Percentiles rank a stretch among this genome's conserved stretches.
phyloP scores from a whole-genome alignment of 2,888 invertebrate genomes.

The Drosophila bunnanda region DNA sequence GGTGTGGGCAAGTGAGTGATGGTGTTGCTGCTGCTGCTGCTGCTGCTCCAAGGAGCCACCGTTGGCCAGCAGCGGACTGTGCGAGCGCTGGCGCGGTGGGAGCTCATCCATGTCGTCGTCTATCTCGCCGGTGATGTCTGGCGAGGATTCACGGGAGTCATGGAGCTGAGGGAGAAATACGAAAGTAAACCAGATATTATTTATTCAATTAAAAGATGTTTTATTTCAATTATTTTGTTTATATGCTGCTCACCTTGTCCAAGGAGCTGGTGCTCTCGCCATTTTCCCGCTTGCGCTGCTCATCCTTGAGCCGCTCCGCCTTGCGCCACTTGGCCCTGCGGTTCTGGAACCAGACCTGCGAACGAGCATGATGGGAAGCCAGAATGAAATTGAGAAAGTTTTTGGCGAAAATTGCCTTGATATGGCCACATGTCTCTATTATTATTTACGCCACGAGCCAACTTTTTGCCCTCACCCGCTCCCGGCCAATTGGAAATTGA shows the following conservation, averaged over 20 bases:
- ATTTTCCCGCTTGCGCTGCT: conserved; percentile 93
- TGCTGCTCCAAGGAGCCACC: conserved; percentile 70
- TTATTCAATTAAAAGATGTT: background rate
- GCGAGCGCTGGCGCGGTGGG: conserved; percentile 78
- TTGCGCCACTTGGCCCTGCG: conserved; percentile 96
- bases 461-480: conserved; percentile 47
- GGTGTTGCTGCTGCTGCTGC: conserved; percentile 61
- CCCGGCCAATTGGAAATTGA: conserved; percentile 78
- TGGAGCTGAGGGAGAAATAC: conserved; percentile 73
- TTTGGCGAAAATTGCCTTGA: conserved; percentile 61
- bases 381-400: conserved; percentile 54
- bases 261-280: conserved; percentile 88
- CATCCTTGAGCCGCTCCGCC: conserved; percentile 95
- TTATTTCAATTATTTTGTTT: background rate
- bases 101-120: conserved; percentile 83
- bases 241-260: conserved; percentile 81
- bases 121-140: conserved; percentile 85
- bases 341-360: conserved; percentile 97
- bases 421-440: conserved; percentile 45
- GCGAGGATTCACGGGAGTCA: conserved; percentile 85
- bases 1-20: conserved; percentile 20
- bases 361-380: background rate
- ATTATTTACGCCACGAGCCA: conserved; percentile 65
- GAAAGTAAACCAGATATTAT: background rate
- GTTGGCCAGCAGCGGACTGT: conserved; percentile 79